phyloP scores from a whole-genome alignment of 2,113 vertebrate genomes.

The Stomatorhinus ivindoensis region DNA sequence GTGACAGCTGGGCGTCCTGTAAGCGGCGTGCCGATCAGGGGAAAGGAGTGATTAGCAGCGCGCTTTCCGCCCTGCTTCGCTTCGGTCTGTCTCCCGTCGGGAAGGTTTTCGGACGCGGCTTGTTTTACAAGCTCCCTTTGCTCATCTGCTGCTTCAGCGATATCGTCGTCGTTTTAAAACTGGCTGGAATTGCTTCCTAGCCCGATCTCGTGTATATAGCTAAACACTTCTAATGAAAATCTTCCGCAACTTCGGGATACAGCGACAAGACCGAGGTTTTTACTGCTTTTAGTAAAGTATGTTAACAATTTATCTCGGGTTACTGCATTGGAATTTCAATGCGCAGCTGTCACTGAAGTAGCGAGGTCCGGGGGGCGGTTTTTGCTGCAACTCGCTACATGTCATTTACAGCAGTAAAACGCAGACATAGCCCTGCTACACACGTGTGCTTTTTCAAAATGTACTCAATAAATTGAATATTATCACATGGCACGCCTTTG shows the following conservation, averaged over 20 bases:
- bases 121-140: not conserved
- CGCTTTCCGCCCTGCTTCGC: not conserved
- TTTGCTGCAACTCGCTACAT: not conserved
- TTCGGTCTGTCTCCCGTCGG: not conserved
- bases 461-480: not conserved
- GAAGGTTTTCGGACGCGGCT: not conserved
- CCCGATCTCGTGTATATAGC: not conserved
- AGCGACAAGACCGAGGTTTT: not conserved
- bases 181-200: too few species aligned
- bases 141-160: not conserved
- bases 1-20: constrained; percentile 5
- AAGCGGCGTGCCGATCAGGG: not conserved
- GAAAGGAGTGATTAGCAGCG: not conserved
- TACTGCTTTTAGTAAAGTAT: not conserved
- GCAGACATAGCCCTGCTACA: not conserved
- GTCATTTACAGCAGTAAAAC: not conserved
- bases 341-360: constrained; percentile 9
- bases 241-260: not conserved
- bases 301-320: not conserved
- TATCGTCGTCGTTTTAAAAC: not conserved
- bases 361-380: not conserved
- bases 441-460: not conserved
- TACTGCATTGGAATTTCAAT: constrained; percentile 15
- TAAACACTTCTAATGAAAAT: not conserved
- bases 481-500: not conserved